Evolutionary conservation across 2,797 vertebrate genomes (phyloP).

Genomic region (Crocidura indochinensis): DNA sequence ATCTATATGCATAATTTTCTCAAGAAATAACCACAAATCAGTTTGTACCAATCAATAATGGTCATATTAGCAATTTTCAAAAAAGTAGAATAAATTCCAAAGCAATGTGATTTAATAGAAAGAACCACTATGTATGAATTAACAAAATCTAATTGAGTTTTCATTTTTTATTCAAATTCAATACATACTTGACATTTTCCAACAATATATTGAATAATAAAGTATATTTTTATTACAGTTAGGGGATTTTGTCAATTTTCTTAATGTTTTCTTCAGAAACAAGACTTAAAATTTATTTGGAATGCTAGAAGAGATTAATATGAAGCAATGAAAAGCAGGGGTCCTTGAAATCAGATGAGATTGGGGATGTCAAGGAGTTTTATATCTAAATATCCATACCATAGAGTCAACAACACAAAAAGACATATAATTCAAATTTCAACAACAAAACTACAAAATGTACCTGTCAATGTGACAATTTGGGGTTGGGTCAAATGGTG

Average conservation of each 20-base stretch:
- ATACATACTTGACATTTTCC: not conserved
- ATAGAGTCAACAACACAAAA: too few species aligned
- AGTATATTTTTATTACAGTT: not conserved
- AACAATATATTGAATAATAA: conserved; percentile 37
- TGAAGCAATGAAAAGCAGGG: too few species aligned
- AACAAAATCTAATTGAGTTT: not conserved
- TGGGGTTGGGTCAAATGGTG: too few species aligned
- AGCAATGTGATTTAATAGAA: not conserved
- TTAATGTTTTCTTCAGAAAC: not conserved
- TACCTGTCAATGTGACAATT: too few species aligned
- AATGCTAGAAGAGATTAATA: too few species aligned
- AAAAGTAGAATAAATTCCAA: conserved; percentile 42
- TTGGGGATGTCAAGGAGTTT: too few species aligned
- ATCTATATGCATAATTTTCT: conserved; percentile 30
- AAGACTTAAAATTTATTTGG: not conserved
- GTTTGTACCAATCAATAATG: conserved; percentile 63
- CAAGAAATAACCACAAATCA: conserved; percentile 41
- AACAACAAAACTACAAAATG: too few species aligned
- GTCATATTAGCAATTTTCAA: conserved; percentile 56
- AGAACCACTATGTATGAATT: not conserved
- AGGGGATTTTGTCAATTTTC: not conserved
- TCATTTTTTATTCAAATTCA: conserved; percentile 27
- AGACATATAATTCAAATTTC: too few species aligned
- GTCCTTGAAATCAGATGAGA: too few species aligned
- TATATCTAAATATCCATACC: too few species aligned